A percentile compares a stretch with the other conserved stretches of the same genome.
Conservation (phyloP, 2,113 vertebrate genomes). For the Ciconia stormi region DNA sequence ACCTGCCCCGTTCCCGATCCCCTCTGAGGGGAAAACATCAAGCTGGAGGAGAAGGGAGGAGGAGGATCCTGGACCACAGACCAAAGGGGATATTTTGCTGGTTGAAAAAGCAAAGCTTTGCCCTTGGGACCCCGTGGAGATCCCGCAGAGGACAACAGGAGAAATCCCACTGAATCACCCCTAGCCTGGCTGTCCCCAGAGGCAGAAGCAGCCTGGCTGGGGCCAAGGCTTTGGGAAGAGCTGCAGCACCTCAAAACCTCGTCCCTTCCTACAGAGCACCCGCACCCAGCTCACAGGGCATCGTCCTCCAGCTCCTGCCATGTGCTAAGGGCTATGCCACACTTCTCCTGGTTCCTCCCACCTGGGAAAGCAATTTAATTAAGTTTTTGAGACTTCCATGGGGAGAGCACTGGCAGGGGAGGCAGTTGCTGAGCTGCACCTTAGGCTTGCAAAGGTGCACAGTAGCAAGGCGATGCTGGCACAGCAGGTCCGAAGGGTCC, state of each 20-base stretch:
- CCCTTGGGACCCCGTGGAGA: not conserved
- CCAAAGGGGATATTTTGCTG: not conserved
- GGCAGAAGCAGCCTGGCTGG: not conserved
- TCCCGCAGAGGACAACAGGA: not conserved
- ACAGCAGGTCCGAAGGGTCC: not conserved
- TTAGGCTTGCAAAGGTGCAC: rapidly evolving
- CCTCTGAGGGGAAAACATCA: not conserved
- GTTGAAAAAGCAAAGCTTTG: not conserved
- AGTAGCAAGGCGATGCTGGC: not conserved
- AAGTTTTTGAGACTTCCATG: not conserved
- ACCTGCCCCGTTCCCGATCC: too few species aligned
- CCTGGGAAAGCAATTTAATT: not conserved
- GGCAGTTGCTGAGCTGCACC: not conserved
- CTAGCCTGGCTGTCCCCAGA: not conserved
- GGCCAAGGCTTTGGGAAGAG: not conserved
- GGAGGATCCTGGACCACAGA: not conserved
- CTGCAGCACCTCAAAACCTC: not conserved
- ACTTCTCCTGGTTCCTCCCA: not conserved
- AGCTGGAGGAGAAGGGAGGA: not conserved
- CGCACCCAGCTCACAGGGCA: not conserved
- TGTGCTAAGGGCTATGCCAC: not conserved
- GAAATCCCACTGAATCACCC: not conserved
- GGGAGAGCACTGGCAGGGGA: not conserved
- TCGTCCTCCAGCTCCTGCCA: not conserved
- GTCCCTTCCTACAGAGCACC: not conserved